Percentiles rank a stretch among this genome's conserved stretches.
phyloP scores from a whole-genome alignment of 2,113 vertebrate genomes.

The Neodontobutis hainanensis region DNA sequence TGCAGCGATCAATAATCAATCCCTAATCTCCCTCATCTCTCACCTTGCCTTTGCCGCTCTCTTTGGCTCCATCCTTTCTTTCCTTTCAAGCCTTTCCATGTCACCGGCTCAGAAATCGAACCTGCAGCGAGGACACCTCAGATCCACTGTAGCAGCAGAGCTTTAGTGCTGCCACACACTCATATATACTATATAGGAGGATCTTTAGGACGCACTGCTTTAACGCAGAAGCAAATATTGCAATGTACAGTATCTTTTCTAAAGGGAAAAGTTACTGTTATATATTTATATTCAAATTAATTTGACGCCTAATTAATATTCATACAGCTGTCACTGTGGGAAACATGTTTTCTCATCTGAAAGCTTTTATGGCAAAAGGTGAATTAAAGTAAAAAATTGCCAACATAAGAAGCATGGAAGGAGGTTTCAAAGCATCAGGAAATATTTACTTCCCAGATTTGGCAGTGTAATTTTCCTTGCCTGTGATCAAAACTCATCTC shows the following conservation, averaged over 20 bases:
- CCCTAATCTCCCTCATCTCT: slow-evolving; percentile 61
- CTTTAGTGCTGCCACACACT: not conserved
- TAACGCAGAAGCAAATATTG: slow-evolving; percentile 32
- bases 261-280: too few relatives aligned
- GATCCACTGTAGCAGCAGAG: not conserved
- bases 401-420: slow-evolving; percentile 24
- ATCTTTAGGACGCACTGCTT: slow-evolving; percentile 19
- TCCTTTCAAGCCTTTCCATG: slow-evolving; percentile 33
- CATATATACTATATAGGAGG: not conserved
- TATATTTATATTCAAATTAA: too few relatives aligned
- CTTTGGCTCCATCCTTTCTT: slow-evolving; percentile 15
- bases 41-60: slow-evolving; percentile 22
- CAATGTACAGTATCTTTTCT: not conserved
- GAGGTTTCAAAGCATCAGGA: slow-evolving; percentile 19
- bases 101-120: slow-evolving; percentile 40
- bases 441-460: slow-evolving; percentile 33
- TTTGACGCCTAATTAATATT: too few relatives aligned
- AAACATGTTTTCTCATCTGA: slow-evolving; percentile 6
- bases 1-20: slow-evolving; percentile 70
- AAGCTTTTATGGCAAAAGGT: slow-evolving; percentile 17
- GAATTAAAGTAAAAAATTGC: slow-evolving; percentile 30
- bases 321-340: too few relatives aligned
- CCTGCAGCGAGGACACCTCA: slow-evolving; percentile 16
- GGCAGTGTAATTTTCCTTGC: slow-evolving; percentile 27
- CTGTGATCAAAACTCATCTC: slow-evolving; percentile 23